Base-by-base conservation (phyloP, 2,888 invertebrate genomes). In the Ophion ellenae region DNA sequence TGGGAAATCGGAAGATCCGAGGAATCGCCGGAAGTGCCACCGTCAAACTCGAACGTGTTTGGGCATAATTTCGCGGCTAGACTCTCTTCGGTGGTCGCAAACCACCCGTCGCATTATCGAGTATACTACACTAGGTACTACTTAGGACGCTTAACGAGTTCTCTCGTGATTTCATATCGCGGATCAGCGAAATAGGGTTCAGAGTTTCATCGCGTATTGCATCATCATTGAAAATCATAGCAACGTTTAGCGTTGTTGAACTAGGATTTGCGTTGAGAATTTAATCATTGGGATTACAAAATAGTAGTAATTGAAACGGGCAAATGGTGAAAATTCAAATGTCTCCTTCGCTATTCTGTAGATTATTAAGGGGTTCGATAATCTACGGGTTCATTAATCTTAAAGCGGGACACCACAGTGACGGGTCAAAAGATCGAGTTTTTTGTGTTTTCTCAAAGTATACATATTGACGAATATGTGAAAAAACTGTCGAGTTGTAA, bases 31-130 rank as follows among this genome's bases (percentile, higher is more conserved):
- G 24, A 59, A 79, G 79, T 71, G 70, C 74, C 40, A 24, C 79
- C 79, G 76, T 85, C 82, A 85, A 85, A 71, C 75, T 82, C 79
- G 82, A 85, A 85, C 85, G 85, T 85, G 82, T 85, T 85, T 85
- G 20, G 57, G 75, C 70, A 85, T 82, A 79, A 85, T 85, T 76
- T 71, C 67, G 78, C 75, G 78, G 70, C 71, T 76, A 61, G 79
- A 85, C 4, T 75, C 69, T 75, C 78, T 76, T 82, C 82, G 75
- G 53, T 40, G 24, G 57, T 45, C 79, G 70, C 61, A 57, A 70
- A 70, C 74, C 75, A 66, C 10, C 20, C 40, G 20, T 20, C 63
- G 32, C 66, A 17, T 36, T 20, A 53, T 24, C n/a, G 17, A 32
- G 10, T 59, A 24, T 45, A 78, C 28, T 45, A 78, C 28, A 76